Conservation (phyloP, 2,888 invertebrate species). For the Marronus borbonicus region DNA sequence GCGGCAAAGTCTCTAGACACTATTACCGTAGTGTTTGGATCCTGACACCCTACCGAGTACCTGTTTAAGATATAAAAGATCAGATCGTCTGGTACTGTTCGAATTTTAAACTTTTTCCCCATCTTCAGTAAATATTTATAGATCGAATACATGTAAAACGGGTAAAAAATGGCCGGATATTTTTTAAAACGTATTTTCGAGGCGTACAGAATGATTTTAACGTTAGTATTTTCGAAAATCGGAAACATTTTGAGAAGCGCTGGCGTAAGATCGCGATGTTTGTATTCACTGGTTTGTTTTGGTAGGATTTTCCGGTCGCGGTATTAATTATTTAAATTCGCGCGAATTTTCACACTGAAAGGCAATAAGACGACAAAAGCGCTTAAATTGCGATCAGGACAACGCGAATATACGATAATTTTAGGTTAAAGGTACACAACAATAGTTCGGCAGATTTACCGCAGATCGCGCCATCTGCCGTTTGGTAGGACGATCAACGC, state of each 20-base stretch:
- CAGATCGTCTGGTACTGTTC: conserved; percentile 57
- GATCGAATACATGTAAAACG: conserved; percentile 65
- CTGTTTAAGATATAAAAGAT: conserved; percentile 54
- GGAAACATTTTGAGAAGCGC: conserved; percentile 36
- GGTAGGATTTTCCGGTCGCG: too few species aligned
- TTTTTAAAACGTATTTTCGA: conserved; percentile 55
- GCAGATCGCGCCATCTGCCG: too few species aligned
- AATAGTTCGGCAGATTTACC: too few species aligned
- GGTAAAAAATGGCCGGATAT: conserved; percentile 63
- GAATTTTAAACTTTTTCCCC: conserved; percentile 58
- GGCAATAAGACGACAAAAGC: too few species aligned
- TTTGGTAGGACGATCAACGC: too few species aligned
- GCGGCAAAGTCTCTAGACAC: conserved; percentile 28
- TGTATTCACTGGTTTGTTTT: too few species aligned
- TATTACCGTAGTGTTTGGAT: conserved; percentile 50
- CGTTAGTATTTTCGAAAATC: conserved; percentile 44
- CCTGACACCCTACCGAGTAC: conserved; percentile 50
- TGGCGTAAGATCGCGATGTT: neutral
- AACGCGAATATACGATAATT: too few species aligned
- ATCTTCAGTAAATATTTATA: conserved; percentile 62
- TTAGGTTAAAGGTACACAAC: too few species aligned
- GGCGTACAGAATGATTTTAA: conserved; percentile 51
- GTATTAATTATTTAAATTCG: too few species aligned
- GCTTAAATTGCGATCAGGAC: too few species aligned
- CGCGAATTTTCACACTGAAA: too few species aligned